A percentile compares a stretch with the other conserved stretches of the same genome.
These are phyloP conservation scores for Fratercula arctica DNA, from an alignment of 2,797 vertebrate species.

Conservation along the genomic window DNA sequence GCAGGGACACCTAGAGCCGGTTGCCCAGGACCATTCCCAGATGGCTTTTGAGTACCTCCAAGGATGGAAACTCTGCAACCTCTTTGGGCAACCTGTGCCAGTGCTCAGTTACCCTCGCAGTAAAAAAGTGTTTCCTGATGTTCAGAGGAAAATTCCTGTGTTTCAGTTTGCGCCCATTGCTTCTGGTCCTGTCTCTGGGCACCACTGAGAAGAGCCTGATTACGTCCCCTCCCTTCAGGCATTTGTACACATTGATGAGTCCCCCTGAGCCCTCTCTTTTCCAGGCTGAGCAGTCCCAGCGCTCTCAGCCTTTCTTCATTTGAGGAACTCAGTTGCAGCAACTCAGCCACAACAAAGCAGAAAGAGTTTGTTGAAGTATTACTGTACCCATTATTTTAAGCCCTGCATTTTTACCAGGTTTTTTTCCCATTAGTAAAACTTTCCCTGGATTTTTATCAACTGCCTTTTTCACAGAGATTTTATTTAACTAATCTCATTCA, in stretches of 20 bases:
- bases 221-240: not conserved
- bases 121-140: not conserved
- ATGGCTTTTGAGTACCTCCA: not conserved
- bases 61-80: not conserved
- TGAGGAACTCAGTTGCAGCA: not conserved
- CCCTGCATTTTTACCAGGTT: not conserved
- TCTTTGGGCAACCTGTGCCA: not conserved
- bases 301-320: not conserved
- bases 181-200: not conserved
- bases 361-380: not conserved
- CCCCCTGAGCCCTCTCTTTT: not conserved
- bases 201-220: not conserved
- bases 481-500: conserved; percentile 11
- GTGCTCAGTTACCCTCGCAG: not conserved
- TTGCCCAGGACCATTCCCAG: not conserved
- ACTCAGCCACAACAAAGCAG: not conserved
- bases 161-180: not conserved
- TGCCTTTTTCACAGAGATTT: not conserved
- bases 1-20: not conserved
- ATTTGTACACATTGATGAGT: not conserved
- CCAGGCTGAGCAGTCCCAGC: not conserved
- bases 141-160: not conserved
- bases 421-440: not conserved
- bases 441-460: not conserved
- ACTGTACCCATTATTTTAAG: not conserved